Evolutionary conservation across 2,888 invertebrate species (phyloP).

Genomic region (Drosophila greeni): DNA sequence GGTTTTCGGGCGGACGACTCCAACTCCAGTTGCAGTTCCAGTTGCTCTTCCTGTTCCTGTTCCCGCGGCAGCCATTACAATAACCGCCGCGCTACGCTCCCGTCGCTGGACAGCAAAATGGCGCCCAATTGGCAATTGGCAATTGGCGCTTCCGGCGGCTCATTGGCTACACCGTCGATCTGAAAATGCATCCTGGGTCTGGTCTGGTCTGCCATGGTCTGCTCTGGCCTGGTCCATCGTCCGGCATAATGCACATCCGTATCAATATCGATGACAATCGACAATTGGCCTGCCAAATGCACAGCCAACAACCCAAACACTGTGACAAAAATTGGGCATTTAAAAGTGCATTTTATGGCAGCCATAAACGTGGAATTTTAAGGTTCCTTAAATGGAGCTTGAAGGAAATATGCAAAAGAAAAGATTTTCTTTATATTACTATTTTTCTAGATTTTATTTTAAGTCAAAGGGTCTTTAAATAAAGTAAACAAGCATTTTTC

Average conservation of each 20-base stretch:
- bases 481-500: neutral
- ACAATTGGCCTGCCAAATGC: conserved; percentile 68
- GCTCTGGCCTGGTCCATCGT: conserved; percentile 14
- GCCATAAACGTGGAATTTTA: neutral
- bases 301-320: conserved; percentile 36
- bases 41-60: neutral
- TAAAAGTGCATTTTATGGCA: neutral
- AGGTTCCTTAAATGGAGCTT: neutral
- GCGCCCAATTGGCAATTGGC: conserved; percentile 72
- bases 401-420: neutral
- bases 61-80: conserved; percentile 22
- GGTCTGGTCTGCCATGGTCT: neutral
- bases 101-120: conserved; percentile 55
- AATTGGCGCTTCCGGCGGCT: conserved; percentile 68
- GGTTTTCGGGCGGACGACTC: conserved; percentile 44
- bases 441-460: neutral
- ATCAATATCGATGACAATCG: conserved; percentile 70
- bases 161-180: conserved; percentile 58
- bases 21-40: conserved; percentile 7
- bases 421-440: neutral
- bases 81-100: conserved; percentile 21
- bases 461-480: fast-evolving
- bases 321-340: conserved; percentile 1
- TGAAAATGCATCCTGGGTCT: conserved; percentile 27
- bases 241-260: conserved; percentile 67